Conservation (phyloP, 2,888 invertebrate species). For the Synanthedon formicaeformis region DNA sequence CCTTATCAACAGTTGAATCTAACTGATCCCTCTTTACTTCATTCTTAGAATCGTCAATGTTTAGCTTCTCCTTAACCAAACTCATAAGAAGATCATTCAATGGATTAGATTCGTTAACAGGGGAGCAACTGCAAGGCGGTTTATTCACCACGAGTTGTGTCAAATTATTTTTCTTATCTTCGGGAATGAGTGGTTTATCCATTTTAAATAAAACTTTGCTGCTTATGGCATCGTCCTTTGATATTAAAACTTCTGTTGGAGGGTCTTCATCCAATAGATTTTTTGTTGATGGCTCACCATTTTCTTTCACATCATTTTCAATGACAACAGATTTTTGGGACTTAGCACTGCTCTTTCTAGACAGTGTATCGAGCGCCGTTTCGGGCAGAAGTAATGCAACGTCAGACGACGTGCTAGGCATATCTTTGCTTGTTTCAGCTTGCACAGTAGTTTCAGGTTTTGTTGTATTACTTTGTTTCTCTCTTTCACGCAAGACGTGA, state of each 20-base stretch:
- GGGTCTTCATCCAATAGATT: slow-evolving; percentile 50
- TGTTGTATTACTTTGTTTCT: slow-evolving; percentile 61
- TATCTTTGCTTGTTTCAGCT: slow-evolving; percentile 31
- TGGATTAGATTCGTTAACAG: slow-evolving; percentile 56
- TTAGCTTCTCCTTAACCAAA: slow-evolving; percentile 63
- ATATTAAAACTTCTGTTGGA: slow-evolving; percentile 43
- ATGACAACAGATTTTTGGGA: slow-evolving; percentile 64
- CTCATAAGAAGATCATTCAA: slow-evolving; percentile 64
- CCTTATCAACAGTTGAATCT: slow-evolving; percentile 56
- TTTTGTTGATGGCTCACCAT: slow-evolving; percentile 49
- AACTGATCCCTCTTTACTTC: slow-evolving; percentile 70
- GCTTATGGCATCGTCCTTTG: slow-evolving; percentile 62
- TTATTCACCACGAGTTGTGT: slow-evolving; percentile 54
- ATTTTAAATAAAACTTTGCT: slow-evolving; percentile 60
- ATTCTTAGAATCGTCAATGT: slow-evolving; percentile 76
- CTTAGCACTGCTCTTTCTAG: slow-evolving; percentile 68
- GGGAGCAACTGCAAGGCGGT: slow-evolving; percentile 59
- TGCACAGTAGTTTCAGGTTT: slow-evolving; percentile 37
- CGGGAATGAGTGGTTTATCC: slow-evolving; percentile 35
- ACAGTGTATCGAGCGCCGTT: slow-evolving; percentile 36
- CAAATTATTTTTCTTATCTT: slow-evolving; percentile 57
- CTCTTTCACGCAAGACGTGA: slow-evolving; percentile 85
- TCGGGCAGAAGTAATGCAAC: slow-evolving; percentile 24
- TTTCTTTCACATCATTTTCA: slow-evolving; percentile 39
- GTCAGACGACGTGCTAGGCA: slow-evolving; percentile 42